phyloP scores from a whole-genome alignment of 2,797 vertebrate genomes.

The Leontocebus nigricollis region DNA sequence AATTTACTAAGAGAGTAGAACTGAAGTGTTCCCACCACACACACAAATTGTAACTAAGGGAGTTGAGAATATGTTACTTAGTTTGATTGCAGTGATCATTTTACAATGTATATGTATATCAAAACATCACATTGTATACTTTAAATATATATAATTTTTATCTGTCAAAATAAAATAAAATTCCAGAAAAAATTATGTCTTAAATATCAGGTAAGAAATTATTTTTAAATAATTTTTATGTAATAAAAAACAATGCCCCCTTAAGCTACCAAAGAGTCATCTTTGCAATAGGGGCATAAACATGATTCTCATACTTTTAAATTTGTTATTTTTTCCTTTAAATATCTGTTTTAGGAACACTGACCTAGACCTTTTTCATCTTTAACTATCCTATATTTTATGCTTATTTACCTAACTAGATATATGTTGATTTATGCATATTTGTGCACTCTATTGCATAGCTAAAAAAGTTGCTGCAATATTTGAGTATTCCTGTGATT shows the following conservation, averaged over 20 bases:
- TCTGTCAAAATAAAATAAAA: background rate
- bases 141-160: background rate
- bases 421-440: background rate
- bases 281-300: background rate
- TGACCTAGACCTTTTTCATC: background rate
- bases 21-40: background rate
- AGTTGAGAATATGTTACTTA: background rate
- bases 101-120: background rate
- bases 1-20: background rate
- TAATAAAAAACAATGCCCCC: background rate
- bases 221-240: conserved; percentile 6
- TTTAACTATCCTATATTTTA: background rate
- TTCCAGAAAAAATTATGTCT: background rate
- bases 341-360: conserved; percentile 24
- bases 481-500: background rate
- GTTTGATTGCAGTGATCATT: background rate
- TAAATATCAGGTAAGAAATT: background rate
- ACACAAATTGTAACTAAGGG: background rate
- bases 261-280: background rate
- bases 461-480: background rate
- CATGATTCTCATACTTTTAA: background rate
- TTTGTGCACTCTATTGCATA: background rate
- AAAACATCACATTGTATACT: background rate
- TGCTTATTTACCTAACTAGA: background rate
- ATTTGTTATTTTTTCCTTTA: background rate